Base-by-base conservation (phyloP, 2,113 vertebrate genomes). In the Manacus vitellinus region DNA sequence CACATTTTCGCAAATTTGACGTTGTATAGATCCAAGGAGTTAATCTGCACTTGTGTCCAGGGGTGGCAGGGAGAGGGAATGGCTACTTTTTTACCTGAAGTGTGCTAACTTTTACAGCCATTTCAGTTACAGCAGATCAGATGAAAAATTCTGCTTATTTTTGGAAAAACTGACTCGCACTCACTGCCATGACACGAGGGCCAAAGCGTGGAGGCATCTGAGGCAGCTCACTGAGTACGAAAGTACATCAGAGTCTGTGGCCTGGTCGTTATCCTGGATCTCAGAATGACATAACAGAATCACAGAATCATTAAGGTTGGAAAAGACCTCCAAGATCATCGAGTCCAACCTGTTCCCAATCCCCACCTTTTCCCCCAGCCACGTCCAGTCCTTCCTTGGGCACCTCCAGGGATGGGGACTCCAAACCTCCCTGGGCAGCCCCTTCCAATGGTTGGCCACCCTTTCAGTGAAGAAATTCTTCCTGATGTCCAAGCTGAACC, bases 321-420 rank as follows among this genome's bases (percentile, higher is more conserved):
- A 23, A 54, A 46, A 72, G 7, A 8, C 6, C 6, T 52, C 6
- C 27, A 6, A 23, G 6, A 4, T 5, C 51, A 35, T 0, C 1
- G 0, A 51, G 25, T 2, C 14, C 59, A 4, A 30, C 7, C 49
- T 37, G 31, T 58, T 37, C 7, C n/a, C 1, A 0, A 4, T 43
- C 0, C 14, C 27, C 59, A 58, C 59, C 52, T 13, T 39, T 20
- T 61, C 7, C 5, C 15, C 52, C 39, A 87, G 27, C 55, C 85
- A 80, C 31, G 1, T 10, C 27, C 86, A 88, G 75, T 0, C 18
- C 17, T 33, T 25, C 46, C 46, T 41, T 2, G 75, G 11, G 3
- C 67, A 73, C 51, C 44, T 52, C 3, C 59, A 74, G 86, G 77
- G 44, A 6, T 52, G 86, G 61, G 31, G 1, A 52, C 52, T 66